Evolutionary conservation across 2,888 invertebrate genomes (phyloP), one percentile per base, ranked within the genome.

Genomic region (Sphecodes monilicornis): DNA sequence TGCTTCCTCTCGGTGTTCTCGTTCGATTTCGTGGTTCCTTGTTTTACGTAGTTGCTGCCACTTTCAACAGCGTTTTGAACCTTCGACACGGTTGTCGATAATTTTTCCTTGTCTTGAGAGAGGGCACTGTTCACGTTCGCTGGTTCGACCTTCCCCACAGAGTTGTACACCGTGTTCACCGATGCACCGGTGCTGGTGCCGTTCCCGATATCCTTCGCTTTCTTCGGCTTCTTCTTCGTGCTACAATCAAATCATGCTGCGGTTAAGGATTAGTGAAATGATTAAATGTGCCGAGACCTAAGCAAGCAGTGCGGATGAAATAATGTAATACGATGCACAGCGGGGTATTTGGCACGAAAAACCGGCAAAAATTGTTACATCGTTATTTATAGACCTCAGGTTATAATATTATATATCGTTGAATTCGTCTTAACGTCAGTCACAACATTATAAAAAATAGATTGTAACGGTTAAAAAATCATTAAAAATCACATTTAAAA

Each of bases 141-240:
- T 11, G 76, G 26, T 36, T 92, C 93, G 29, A 86, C 76, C 46
- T 81, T 89, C 57, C 39, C 78, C n/a, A 78, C 54, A 11, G 83
- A 88, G 74, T 85, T 91, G 72, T 85, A 79, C 18, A 81, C 54
- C 39, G 72, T 57, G 76, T 77, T 91, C 64, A 77, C 84, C 60
- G 88, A 74, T 29, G 81, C 73, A 70, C 29, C 66, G 22, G 78
- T 29, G 60, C 76, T 80, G 77, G 76, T 90, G 29, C 82, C 84
- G 73, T 50, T 88, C 29, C 76, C 74, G 54, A 82, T 32, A 26
- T 93, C 93, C 87, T 92, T 91, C 60, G 87, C 84, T 84, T 93
- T 93, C 89, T 92, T 94, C 80, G 85, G 85, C 89, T 93, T 94
- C 91, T 92, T 93, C 86, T 94, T 94, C 78, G 88, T 88, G 82